A percentile compares a stretch with the other conserved stretches of the same genome.
phyloP scores from a whole-genome alignment of 2,888 invertebrate species.

The Pachliopta kotzebuea region DNA sequence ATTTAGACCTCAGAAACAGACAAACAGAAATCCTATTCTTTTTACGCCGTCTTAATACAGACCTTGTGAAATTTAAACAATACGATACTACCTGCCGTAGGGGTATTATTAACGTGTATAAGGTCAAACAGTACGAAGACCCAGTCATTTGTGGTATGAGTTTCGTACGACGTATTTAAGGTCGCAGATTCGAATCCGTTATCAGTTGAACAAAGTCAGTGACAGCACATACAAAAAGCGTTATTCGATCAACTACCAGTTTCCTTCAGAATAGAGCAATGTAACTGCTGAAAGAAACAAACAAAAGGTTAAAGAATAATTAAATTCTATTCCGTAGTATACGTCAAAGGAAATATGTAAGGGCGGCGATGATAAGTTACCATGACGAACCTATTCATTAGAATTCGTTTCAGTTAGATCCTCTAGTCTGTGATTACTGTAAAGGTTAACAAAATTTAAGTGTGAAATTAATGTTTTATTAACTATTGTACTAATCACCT shows the following conservation, averaged over 20 bases:
- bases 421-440: background rate
- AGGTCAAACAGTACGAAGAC: conserved; percentile 6
- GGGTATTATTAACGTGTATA: conserved; percentile 9
- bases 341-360: too few species aligned
- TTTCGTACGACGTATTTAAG: background rate
- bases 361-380: background rate
- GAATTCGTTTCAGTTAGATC: conserved; percentile 10
- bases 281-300: too few species aligned
- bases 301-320: too few species aligned
- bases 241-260: too few species aligned
- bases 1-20: too few species aligned
- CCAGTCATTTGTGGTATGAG: background rate
- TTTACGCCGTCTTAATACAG: background rate
- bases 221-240: too few species aligned
- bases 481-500: too few species aligned
- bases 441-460: conserved; percentile 11
- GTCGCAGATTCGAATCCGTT: too few species aligned
- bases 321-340: too few species aligned
- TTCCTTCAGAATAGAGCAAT: too few species aligned
- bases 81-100: conserved; percentile 13
- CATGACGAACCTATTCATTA: background rate
- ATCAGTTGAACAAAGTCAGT: too few species aligned
- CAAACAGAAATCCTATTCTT: too few species aligned
- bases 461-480: conserved; percentile 4
- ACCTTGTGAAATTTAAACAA: conserved; percentile 26